A percentile compares a stretch with the other conserved stretches of the same genome.
phyloP scores from a whole-genome alignment of 2,797 vertebrate species.

The Hyperoplus immaculatus region DNA sequence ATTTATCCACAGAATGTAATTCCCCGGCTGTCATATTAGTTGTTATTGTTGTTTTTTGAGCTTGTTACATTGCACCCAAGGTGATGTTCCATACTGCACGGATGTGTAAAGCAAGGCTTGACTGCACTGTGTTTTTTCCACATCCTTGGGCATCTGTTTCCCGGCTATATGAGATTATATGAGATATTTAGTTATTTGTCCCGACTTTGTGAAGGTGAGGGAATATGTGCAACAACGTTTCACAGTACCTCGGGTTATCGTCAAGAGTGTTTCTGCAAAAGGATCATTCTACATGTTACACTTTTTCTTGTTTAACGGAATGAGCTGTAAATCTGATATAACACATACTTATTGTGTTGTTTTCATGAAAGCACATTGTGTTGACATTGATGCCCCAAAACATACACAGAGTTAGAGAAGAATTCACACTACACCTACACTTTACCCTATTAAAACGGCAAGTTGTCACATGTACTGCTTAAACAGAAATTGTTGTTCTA shows the following conservation, averaged over 20 bases:
- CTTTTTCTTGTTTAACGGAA: conserved; percentile 47
- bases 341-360: conserved; percentile 5
- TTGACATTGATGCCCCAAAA: background rate
- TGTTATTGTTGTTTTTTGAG: conserved; percentile 70
- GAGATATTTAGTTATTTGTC: conserved; percentile 70
- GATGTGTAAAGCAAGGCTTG: conserved; percentile 40
- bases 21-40: conserved; percentile 55
- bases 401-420: background rate
- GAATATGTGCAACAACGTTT: conserved; percentile 65
- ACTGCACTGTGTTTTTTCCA: conserved; percentile 15
- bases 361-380: background rate
- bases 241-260: conserved; percentile 53
- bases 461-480: too few species aligned
- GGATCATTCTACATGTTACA: conserved; percentile 8
- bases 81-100: conserved; percentile 49
- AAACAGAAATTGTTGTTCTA: background rate
- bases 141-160: conserved; percentile 47
- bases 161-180: conserved; percentile 44
- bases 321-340: conserved; percentile 21
- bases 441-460: background rate
- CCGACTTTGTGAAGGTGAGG: conserved; percentile 46
- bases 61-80: conserved; percentile 62
- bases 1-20: conserved; percentile 65
- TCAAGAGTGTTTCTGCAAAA: conserved; percentile 24
- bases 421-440: background rate